Evolutionary conservation across 2,797 vertebrate genomes (phyloP), one percentile per base, ranked within the genome.

Genomic region (Synaphobranchus kaupii): DNA sequence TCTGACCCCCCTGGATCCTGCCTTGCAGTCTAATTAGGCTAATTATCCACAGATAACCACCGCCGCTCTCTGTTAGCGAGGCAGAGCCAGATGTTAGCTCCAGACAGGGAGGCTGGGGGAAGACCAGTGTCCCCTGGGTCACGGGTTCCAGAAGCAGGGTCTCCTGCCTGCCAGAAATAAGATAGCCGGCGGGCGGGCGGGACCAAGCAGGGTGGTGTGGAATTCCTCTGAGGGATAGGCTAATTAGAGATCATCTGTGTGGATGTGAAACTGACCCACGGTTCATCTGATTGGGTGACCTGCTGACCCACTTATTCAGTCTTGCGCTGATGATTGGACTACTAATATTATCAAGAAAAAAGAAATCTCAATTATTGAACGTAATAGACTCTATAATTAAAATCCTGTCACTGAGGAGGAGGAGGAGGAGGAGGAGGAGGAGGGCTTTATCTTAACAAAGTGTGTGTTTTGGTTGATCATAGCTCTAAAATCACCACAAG

Each of bases 131-230:
- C 81, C 25, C 13, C n/a, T n/a, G 50, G 22, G 48, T 48, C 31
- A 25, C 31, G 25, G 25, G 9, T 52, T 50, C 10, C 17, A 9
- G 80, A 28, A 52, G 50, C 1, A 10, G 25, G 44, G 4, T 31
- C 3, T 34, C 10, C 80, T 34, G 3, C 31, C n/a, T 54, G 31
- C 17, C 86, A 83, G 47, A 83, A 87, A 87, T 83, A 87, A 81
- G 1, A 6, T 39, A 39, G 39, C 39, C 39, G 60, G 60, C 2
- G 7, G 1, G 0, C 12, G 78, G 1, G 86, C 4, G n/a, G 31
- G 10, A 31, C 25, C 5, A 73, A 12, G 60, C 81, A 84, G n/a
- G 20, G 3, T 4, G 47, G 81, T 87, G 86, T 20, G 60, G 48
- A 84, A 87, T 87, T 87, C 63, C 48, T 13, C 63, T 9, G 28